Base-by-base conservation (phyloP, 2,797 vertebrate genomes). In the Enteromius radiatus region DNA sequence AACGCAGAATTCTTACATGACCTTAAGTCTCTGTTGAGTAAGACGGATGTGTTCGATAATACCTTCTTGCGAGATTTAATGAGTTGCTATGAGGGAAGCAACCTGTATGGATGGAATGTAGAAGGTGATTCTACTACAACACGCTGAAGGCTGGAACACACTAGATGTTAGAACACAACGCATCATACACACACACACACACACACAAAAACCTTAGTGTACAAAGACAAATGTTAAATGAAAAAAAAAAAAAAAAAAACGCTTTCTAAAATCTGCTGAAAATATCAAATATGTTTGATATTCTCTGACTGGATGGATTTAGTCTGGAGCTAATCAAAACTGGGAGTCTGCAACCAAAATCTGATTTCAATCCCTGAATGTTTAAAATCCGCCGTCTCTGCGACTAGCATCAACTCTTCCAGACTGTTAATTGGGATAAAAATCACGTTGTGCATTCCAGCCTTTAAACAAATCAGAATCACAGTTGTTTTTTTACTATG, bases 31-130 rank as follows among this genome's bases (percentile, higher is more conserved):
- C 17, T 64, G 67, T 0, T 11, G 15, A 78, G 54, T 17, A 15
- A 54, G 43, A 71, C 31, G 14, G 14, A 61, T 61, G 59, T 15
- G 12, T 15, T 28, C 1, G 12, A 61, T 26, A 56, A 17, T 26
- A 19, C 36, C 14, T 7, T 67, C 47, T 31, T 59, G 33, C 3
- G 3, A 3, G 41, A 43, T 54, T 77, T 10, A 28, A 15, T 36
- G 33, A 54, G 41, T 45, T 69, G 5, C 26, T 21, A 1, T 63
- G 83, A 76, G 23, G n/a, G 31, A 78, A n/a, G 54, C 43, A 43
- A 76, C 45, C 54, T 15, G 45, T 67, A 31, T 3, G 33, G 47
- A 71, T 67, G 69, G 75, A 84, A 83, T 78, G 73, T 47, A 64
- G 43, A 84, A 78, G 36, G 21, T 56, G 67, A 31, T 23, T 26